Percentiles rank a stretch among this genome's conserved stretches.
These are phyloP conservation scores for Drepanosiphum platanoidis DNA, from an alignment of 2,888 invertebrate genomes.

Conservation along the genomic window DNA sequence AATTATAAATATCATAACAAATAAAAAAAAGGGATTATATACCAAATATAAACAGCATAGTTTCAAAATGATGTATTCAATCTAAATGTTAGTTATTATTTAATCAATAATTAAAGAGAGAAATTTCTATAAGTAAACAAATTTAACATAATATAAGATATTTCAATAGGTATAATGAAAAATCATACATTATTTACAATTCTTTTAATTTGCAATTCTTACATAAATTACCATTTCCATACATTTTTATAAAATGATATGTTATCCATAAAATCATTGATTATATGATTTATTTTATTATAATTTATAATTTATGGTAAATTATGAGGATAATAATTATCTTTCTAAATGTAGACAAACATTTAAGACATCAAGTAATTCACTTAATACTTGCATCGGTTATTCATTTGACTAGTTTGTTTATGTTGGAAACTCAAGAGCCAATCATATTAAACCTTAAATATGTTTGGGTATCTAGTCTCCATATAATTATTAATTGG, in stretches of 20 bases:
- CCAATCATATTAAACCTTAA: slow-evolving; percentile 37
- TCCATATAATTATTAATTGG: not conserved
- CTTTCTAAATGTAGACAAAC: slow-evolving; percentile 27
- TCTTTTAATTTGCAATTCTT: not conserved
- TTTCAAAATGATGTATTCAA: no score
- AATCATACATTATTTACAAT: not conserved
- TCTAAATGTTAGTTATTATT: no score
- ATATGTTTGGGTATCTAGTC: slow-evolving; percentile 56
- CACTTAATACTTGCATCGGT: slow-evolving; percentile 1
- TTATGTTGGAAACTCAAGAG: slow-evolving; percentile 50
- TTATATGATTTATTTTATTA: not conserved
- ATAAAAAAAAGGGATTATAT: no score
- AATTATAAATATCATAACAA: no score
- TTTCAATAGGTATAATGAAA: not conserved
- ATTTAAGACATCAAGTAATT: slow-evolving; percentile 7
- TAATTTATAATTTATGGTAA: not conserved
- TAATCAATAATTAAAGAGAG: no score
- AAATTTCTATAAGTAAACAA: not conserved
- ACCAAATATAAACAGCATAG: no score
- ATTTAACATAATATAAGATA: not conserved
- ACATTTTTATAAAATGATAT: not conserved
- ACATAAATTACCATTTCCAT: not conserved
- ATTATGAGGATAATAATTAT: not conserved
- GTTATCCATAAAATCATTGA: not conserved
- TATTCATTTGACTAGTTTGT: slow-evolving; percentile 15